Evolutionary conservation across 2,113 vertebrate genomes (phyloP), one percentile per base, ranked within the genome.

Genomic region (Muntiacus reevesi): DNA sequence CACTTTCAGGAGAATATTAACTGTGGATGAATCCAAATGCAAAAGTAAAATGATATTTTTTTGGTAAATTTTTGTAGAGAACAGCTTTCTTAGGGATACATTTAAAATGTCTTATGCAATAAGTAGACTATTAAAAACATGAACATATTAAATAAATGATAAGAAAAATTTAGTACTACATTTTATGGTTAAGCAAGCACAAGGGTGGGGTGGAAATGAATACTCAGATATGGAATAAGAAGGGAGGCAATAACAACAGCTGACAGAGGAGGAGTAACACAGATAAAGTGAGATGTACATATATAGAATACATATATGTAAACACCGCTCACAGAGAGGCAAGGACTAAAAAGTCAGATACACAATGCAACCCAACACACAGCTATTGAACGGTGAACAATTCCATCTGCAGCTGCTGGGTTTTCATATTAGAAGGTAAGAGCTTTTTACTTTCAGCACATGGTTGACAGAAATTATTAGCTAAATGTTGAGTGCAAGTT

Each of bases 61-160:
- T 12, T 28, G 7, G 11, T 95, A 91, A 55, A 59, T 64, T 50
- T 87, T 50, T 94, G 2, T 21, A 96, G 2, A 83, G 60, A 92
- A 98, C 64, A 95, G 62, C 60, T 94, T 62, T 94, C 23, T 76
- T 47, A 89, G 74, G 13, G 25, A 74, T 55, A 87, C 14, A 93
- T 40, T 96, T 97, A 60, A 93, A 90, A 88, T 52, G n/a, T 89
- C 36, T 89, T 62, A 25, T 50, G 9, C 27, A 76, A 27, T 78
- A 96, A 64, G 23, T 25, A 98, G 79, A 87, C 27, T 89, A 85
- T 67, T 78, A 84, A 91, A 97, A 97, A n/a, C 55, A 57, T 45
- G 36, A 83, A 83, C 95, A 78, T 67, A 94, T 76, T 96, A 93
- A 96, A 19, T 81, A 93, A 59, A 23, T 74, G 57, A 52, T 76